Evolutionary conservation across 2,888 invertebrate genomes (phyloP), one percentile per base, ranked within the genome.

Genomic region (Platycheirus rosarum): DNA sequence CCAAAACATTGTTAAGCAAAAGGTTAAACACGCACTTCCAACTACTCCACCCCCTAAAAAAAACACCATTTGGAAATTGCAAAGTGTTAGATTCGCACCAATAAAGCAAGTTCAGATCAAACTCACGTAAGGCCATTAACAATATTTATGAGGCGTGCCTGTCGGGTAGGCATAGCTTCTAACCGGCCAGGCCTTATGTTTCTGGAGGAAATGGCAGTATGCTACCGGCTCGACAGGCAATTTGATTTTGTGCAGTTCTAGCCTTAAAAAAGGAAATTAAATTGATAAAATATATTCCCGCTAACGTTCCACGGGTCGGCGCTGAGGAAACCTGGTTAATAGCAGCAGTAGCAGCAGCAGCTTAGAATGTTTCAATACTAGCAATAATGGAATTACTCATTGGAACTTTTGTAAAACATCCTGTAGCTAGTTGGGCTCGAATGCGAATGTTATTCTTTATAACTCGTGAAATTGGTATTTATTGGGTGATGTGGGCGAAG

Each of bases 391-490:
- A 77, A 77, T 77, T 77, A 77, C 55, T 49, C 44, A 44, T 46
- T 35, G 62, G 48, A 55, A 48, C 70, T 55, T 55, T 26, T 8
- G 11, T 9, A 26, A 23, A 46, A 26, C 11, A 60, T 60, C 16
- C 68, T 48, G 29, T 40, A 51, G 82, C 77, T 68, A 55, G 76
- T 37, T 60, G 46, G 35, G 66, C 70, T 48, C 57, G 16, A 63
- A 71, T 68, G 57, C 11, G 71, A 73, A 88, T 88, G 87, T 86
- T 85, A 84, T 86, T 87, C 89, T 89, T 89, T 89, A 90, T 89
- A 88, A 89, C 88, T 89, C 88, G 89, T 88, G 90, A 89, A 89
- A 89, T 89, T 89, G 89, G 89, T 90, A 89, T 90, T 90, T 89
- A 89, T 89, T 86, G 85, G 40, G 78, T 73, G 71, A 73, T 73